phyloP scores from a whole-genome alignment of 2,113 vertebrate species.

The Aegithalos caudatus region DNA sequence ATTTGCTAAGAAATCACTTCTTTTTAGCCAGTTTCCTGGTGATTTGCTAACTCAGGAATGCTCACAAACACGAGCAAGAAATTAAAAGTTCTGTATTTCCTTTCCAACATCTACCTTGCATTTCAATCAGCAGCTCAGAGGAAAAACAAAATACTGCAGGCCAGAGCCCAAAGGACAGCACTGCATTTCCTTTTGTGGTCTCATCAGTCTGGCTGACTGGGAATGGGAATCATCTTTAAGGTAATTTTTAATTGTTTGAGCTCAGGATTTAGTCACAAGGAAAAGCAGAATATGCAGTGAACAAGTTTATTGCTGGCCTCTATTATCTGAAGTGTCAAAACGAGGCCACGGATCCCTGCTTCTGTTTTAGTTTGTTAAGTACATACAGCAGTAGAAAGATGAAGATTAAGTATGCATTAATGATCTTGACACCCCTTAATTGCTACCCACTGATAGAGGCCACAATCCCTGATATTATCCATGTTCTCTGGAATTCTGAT shows the following conservation, averaged over 20 bases:
- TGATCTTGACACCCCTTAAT: conserved; percentile 32
- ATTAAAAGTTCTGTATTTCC: not conserved
- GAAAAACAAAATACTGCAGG: not conserved
- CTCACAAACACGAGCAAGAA: not conserved
- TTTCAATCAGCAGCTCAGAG: not conserved
- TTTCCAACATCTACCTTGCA: not conserved
- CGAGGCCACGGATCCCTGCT: not conserved
- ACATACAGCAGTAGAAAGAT: not conserved
- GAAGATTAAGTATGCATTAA: conserved; percentile 45
- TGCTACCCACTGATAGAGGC: not conserved
- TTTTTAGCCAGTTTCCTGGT: not conserved
- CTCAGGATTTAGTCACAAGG: not conserved
- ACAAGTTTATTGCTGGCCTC: not conserved
- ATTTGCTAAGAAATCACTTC: not conserved
- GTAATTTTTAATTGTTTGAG: not conserved
- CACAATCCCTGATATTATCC: not conserved
- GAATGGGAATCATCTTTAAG: not conserved
- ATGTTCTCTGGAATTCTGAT: not conserved
- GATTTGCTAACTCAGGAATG: conserved; percentile 23
- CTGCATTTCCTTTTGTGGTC: not conserved
- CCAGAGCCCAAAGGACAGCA: not conserved
- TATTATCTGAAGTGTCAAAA: not conserved
- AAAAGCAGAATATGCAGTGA: not conserved
- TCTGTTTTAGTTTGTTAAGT: not conserved
- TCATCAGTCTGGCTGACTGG: not conserved